These are phyloP conservation scores for Martes martes DNA, from an alignment of 2,113 vertebrate genomes.

Conservation along the genomic window DNA sequence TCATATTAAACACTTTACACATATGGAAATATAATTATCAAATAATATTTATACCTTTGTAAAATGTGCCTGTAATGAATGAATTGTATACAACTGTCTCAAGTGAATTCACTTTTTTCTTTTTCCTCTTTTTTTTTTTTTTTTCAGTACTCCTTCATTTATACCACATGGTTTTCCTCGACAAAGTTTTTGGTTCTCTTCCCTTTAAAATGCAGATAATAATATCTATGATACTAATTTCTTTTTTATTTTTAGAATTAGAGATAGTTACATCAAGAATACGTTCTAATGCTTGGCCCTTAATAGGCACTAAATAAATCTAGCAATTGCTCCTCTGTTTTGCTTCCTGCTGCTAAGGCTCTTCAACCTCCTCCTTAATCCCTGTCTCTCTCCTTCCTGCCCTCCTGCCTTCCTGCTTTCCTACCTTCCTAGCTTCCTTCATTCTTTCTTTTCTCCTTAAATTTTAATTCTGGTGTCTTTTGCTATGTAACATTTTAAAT, in stretches of 20 bases:
- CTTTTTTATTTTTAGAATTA: not conserved
- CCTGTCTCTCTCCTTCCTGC: not conserved
- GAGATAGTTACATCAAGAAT: not conserved
- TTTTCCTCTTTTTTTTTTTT: not conserved
- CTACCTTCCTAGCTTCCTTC: not conserved
- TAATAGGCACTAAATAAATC: not conserved
- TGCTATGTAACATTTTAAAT: not conserved
- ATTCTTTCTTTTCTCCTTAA: not conserved
- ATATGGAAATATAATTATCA: not conserved
- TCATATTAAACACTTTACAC: not conserved
- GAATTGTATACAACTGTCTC: not conserved
- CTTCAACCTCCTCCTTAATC: not conserved
- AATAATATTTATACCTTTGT: not conserved
- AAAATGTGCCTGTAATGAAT: not conserved
- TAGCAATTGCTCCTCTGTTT: not conserved
- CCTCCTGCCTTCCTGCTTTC: too few species aligned
- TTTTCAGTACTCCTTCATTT: not conserved
- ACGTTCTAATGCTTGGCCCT: not conserved
- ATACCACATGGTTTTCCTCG: fast-evolving
- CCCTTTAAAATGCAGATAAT: not conserved
- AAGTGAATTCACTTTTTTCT: not conserved
- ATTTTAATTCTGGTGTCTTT: not conserved
- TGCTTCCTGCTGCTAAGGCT: not conserved
- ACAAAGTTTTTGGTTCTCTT: not conserved
- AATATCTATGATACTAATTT: not conserved